A percentile compares a stretch with the other conserved stretches of the same genome.
Evolutionary conservation across 2,888 invertebrate genomes (phyloP).

Genomic region (Athrips mouffetella): DNA sequence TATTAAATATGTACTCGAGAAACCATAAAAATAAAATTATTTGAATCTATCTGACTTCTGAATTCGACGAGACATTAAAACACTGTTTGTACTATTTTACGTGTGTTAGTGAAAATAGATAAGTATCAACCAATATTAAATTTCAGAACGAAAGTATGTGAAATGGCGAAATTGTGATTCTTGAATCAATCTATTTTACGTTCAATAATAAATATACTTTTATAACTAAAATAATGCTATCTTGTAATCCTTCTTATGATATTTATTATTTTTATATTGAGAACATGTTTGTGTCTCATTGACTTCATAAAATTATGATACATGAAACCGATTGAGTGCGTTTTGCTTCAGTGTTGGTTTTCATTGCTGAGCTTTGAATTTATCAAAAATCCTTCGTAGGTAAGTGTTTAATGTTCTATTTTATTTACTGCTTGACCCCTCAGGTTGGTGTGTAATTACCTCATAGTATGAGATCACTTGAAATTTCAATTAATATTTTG

Average conservation of each 20-base stretch:
- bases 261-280: conserved; percentile 34
- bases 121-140: conserved; percentile 2
- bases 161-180: conserved; percentile 72
- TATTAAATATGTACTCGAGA: too few species aligned
- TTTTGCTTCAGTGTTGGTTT: conserved; percentile 46
- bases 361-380: conserved; percentile 37
- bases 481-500: background rate
- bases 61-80: too few species aligned
- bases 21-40: too few species aligned
- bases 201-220: conserved; percentile 44
- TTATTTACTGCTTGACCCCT: background rate
- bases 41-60: too few species aligned
- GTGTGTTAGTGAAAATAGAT: conserved; percentile 22
- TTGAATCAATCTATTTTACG: conserved; percentile 54
- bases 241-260: conserved; percentile 35
- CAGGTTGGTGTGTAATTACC: background rate
- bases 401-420: conserved; percentile 27
- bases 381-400: conserved; percentile 41
- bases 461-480: background rate
- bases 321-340: conserved; percentile 46
- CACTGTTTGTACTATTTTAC: too few species aligned
- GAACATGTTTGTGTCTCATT: conserved; percentile 34
- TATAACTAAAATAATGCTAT: conserved; percentile 48
- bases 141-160: conserved; percentile 50
- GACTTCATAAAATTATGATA: conserved; percentile 36